phyloP scores from a whole-genome alignment of 1,140 invertebrate genomes.

The Ceratoteleas bidentatus region DNA sequence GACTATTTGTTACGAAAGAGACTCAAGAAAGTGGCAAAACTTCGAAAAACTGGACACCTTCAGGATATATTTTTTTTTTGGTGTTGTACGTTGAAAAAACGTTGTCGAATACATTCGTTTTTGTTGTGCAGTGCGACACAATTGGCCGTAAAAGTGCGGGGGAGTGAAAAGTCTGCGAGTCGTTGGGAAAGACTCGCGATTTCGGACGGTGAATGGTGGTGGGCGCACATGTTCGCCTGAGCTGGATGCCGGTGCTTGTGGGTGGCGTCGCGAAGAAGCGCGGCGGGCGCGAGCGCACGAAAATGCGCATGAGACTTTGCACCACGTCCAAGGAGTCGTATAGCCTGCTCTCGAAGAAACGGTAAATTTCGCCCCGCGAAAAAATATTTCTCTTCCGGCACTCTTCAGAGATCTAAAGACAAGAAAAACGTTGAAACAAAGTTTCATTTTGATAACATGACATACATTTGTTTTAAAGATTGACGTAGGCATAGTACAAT shows the following conservation, averaged over 20 bases:
- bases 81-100: no score
- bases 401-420: no score
- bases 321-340: conserved; percentile 62
- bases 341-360: conserved; percentile 57
- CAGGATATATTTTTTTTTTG: no score
- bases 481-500: no score
- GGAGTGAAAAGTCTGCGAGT: background rate
- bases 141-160: conserved; percentile 1
- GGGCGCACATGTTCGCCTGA: conserved; percentile 53
- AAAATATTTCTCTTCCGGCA: no score
- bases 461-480: no score
- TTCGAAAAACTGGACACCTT: background rate
- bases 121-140: conserved; percentile 19
- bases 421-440: no score
- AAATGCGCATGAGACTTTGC: conserved; percentile 63
- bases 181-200: background rate
- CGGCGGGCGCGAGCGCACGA: conserved; percentile 52
- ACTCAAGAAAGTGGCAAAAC: background rate
- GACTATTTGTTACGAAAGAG: no score
- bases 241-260: conserved; percentile 62
- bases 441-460: no score
- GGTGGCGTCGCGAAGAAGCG: conserved; percentile 66
- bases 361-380: no score
- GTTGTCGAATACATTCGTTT: no score
- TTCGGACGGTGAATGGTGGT: conserved; percentile 55